Conservation (phyloP, 1,140 invertebrate genomes). For the Brachionus sp. region DNA sequence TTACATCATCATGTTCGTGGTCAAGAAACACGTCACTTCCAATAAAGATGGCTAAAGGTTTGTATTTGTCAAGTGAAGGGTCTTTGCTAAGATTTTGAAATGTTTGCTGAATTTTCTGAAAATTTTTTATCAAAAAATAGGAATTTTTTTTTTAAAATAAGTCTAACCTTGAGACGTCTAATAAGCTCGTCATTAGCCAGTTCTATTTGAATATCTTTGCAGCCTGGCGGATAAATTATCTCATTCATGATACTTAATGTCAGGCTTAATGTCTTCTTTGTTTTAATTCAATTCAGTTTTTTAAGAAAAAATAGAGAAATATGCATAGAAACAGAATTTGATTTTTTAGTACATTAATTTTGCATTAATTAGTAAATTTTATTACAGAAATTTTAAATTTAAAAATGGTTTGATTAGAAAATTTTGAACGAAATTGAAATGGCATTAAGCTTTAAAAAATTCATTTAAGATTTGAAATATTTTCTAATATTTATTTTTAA, state of each 20-base stretch:
- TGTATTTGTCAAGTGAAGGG: conserved; percentile 88
- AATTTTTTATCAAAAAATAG: too few species aligned
- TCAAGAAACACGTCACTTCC: conserved; percentile 86
- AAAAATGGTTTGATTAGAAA: not conserved
- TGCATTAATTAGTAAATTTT: not conserved
- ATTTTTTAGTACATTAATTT: conserved; percentile 3
- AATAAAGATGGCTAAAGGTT: conserved; percentile 84
- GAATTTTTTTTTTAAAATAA: too few species aligned
- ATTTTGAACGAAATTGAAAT: not conserved
- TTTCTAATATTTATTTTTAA: not conserved
- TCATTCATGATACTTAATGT: conserved; percentile 47
- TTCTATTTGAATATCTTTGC: conserved; percentile 74
- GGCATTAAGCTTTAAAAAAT: not conserved
- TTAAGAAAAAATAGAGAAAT: not conserved
- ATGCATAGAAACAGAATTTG: conserved; percentile 20
- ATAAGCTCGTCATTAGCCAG: conserved; percentile 90
- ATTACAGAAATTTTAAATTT: not conserved
- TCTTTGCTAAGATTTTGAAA: conserved; percentile 87
- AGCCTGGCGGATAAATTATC: conserved; percentile 60
- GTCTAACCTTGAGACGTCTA: conserved; percentile 76
- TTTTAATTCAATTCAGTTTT: not conserved
- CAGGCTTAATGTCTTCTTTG: not conserved
- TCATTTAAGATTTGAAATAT: too few species aligned
- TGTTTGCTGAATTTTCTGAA: conserved; percentile 79
- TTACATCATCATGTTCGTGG: conserved; percentile 85